These are phyloP conservation scores for Pluvianellus socialis DNA, from an alignment of 2,113 vertebrate species.

Conservation along the genomic window DNA sequence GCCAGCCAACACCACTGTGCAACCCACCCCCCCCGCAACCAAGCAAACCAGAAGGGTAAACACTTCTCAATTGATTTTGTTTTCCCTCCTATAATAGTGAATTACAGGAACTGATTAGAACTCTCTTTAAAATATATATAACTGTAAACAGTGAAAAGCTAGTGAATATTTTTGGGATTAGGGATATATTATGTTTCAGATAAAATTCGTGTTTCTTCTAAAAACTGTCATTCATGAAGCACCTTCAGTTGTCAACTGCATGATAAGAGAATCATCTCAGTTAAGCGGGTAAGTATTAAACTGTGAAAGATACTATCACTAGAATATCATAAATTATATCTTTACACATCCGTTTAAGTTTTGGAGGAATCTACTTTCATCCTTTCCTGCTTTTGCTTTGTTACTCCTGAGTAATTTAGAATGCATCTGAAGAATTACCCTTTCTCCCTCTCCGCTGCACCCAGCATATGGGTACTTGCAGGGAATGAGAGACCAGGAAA, in stretches of 20 bases:
- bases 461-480: rapidly evolving
- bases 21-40: background rate
- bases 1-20: background rate
- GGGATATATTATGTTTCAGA: background rate
- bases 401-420: background rate
- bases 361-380: background rate
- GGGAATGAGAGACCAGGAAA: background rate
- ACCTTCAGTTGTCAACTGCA: background rate
- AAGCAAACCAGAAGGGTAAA: background rate
- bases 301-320: background rate
- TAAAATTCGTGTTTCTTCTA: background rate
- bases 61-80: background rate
- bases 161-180: background rate
- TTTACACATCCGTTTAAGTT: background rate
- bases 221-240: background rate
- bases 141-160: background rate
- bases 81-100: background rate
- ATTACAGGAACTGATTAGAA: background rate
- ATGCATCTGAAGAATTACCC: background rate
- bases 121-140: background rate
- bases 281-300: constrained; percentile 33
- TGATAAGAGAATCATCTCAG: background rate
- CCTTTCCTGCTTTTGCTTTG: background rate
- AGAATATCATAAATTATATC: background rate
- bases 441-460: background rate